phyloP scores from a whole-genome alignment of 2,797 vertebrate genomes.

The Epinephelus coioides region DNA sequence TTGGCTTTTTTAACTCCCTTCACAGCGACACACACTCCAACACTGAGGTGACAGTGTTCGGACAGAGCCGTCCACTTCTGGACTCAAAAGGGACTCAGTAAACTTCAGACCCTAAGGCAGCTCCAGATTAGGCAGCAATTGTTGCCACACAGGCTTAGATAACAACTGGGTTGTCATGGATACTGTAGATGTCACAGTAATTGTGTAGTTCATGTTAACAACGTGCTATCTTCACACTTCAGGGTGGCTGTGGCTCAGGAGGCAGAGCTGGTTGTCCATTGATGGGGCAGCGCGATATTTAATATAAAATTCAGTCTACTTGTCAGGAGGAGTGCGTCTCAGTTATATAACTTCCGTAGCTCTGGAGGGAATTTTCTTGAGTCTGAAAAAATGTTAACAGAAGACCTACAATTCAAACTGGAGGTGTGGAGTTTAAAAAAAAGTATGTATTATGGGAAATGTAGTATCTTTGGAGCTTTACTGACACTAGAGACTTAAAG shows the following conservation, averaged over 20 bases:
- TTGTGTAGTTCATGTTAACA: constrained; percentile 22
- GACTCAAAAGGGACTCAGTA: background rate
- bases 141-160: background rate
- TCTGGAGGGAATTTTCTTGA: background rate
- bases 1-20: constrained; percentile 3
- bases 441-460: background rate
- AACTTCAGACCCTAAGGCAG: constrained; percentile 9
- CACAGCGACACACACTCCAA: background rate
- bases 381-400: background rate
- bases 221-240: constrained; percentile 20
- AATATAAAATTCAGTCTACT: background rate
- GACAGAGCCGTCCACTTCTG: background rate
- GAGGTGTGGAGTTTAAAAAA: background rate
- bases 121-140: background rate
- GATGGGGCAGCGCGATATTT: background rate
- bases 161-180: background rate
- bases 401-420: background rate
- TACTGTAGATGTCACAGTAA: constrained; percentile 24
- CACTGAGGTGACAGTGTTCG: background rate
- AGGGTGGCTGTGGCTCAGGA: background rate
- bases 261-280: background rate
- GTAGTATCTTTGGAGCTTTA: background rate
- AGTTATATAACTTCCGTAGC: background rate
- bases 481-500: background rate
- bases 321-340: background rate